These are phyloP conservation scores for Alosa sapidissima DNA, from an alignment of 2,797 vertebrate species.

Conservation along the genomic window DNA sequence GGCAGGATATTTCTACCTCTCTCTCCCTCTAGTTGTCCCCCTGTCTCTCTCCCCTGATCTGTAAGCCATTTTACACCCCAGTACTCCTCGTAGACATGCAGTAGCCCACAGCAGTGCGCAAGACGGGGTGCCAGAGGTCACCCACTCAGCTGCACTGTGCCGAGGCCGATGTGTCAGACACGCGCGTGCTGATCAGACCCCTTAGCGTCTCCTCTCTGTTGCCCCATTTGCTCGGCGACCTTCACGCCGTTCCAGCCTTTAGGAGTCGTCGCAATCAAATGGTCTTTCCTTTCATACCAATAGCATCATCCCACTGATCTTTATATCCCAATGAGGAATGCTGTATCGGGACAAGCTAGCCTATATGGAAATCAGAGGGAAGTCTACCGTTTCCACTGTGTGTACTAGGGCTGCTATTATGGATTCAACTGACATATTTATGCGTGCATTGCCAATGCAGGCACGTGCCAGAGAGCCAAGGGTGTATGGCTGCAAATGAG, in stretches of 20 bases:
- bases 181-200: background rate
- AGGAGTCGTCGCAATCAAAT: background rate
- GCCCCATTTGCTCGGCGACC: constrained; percentile 1
- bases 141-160: background rate
- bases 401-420: constrained; percentile 7
- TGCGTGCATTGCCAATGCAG: constrained; percentile 24
- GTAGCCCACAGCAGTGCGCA: background rate
- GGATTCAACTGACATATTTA: constrained; percentile 28
- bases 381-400: background rate
- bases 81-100: background rate
- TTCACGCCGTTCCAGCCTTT: background rate
- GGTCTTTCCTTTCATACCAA: background rate
- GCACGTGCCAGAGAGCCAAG: constrained; percentile 23
- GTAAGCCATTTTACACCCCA: constrained; percentile 7
- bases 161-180: background rate
- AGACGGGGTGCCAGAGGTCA: background rate
- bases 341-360: background rate
- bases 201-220: background rate
- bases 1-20: constrained; percentile 1
- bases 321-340: background rate
- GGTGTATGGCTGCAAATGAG: constrained; percentile 32
- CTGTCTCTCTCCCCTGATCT: constrained; percentile 40
- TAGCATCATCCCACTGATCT: background rate
- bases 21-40: background rate
- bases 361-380: no score